Conservation (phyloP, 2,888 invertebrate genomes). For the Drosophila ochracea region DNA sequence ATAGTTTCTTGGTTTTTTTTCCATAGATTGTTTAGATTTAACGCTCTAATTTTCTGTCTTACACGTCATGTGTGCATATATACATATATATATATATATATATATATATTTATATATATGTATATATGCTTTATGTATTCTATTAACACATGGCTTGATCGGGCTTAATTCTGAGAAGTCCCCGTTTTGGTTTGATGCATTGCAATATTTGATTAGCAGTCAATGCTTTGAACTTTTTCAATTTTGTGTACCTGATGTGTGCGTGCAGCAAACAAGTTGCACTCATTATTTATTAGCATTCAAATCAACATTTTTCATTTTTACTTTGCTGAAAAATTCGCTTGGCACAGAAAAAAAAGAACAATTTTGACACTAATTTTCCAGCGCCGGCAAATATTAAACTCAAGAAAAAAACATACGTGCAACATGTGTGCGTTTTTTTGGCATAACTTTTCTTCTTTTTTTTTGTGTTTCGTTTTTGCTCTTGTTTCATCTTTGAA, state of each 20-base stretch:
- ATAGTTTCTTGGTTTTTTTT: constrained; percentile 17
- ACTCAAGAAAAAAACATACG: constrained; percentile 59
- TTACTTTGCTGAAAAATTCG: constrained; percentile 18
- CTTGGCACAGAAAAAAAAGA: constrained; percentile 11
- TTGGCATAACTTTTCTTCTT: constrained; percentile 8
- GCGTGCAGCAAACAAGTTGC: constrained; percentile 36
- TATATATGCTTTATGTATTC: constrained; percentile 51
- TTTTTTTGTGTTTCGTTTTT: constrained; percentile 14
- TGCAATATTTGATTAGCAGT: constrained; percentile 14
- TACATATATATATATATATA: constrained; percentile 37
- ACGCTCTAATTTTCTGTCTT: constrained; percentile 56
- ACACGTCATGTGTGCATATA: constrained; percentile 60
- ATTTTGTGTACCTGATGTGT: constrained; percentile 26
- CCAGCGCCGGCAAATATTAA: constrained; percentile 44
- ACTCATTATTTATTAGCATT: constrained; percentile 42
- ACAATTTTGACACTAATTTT: constrained; percentile 70
- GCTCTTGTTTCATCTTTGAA: constrained; percentile 48
- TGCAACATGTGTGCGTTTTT: constrained; percentile 72
- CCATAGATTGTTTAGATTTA: constrained; percentile 69
- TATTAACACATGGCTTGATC: constrained; percentile 75
- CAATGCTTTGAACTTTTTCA: constrained; percentile 69
- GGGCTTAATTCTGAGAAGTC: constrained; percentile 61
- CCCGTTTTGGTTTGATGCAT: constrained; percentile 21
- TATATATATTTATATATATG: constrained; percentile 15
- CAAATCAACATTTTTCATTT: constrained; percentile 29